A percentile compares a stretch with the other conserved stretches of the same genome.
Conservation (phyloP, 2,888 invertebrate genomes). For the Neocrepidodera transversa region DNA sequence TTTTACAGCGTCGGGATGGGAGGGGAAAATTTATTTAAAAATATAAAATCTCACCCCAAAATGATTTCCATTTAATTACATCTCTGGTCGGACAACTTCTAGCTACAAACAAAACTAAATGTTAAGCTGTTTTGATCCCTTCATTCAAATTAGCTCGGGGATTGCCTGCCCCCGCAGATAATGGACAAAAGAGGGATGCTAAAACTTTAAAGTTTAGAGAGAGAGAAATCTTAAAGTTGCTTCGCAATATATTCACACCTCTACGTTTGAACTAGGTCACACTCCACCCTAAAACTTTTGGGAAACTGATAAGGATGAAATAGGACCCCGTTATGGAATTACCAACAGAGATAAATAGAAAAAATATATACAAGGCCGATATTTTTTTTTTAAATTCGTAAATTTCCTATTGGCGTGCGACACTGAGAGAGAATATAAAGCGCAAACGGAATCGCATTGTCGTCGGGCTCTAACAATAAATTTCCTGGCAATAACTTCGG, state of each 20-base stretch:
- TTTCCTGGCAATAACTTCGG: slow-evolving; percentile 37
- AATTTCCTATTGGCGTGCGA: too few relatives aligned
- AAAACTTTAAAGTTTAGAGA: background rate
- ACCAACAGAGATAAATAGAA: background rate
- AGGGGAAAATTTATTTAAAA: too few relatives aligned
- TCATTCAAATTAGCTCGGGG: slow-evolving; percentile 16
- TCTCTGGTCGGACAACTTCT: background rate
- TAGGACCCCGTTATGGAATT: slow-evolving; percentile 5
- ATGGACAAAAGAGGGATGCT: slow-evolving; percentile 8
- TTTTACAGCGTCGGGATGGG: slow-evolving; percentile 7
- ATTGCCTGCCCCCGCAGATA: background rate
- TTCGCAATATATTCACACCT: slow-evolving; percentile 12
- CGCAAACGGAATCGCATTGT: slow-evolving; percentile 31
- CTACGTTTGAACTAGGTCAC: slow-evolving; percentile 2
- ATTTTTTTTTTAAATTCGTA: too few relatives aligned
- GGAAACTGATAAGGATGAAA: slow-evolving; percentile 6
- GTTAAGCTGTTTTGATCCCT: slow-evolving; percentile 17
- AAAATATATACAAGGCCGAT: too few relatives aligned
- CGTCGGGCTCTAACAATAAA: slow-evolving; percentile 30
- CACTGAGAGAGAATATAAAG: slow-evolving; percentile 4
- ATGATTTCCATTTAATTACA: slow-evolving; percentile 14
- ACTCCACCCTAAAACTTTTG: background rate
- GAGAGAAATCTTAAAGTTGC: slow-evolving; percentile 9
- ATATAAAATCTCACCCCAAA: too few relatives aligned
- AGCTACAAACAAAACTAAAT: slow-evolving; percentile 3